These are phyloP conservation scores for Megaleporinus macrocephalus DNA, from an alignment of 2,113 vertebrate species.

Conservation along the genomic window DNA sequence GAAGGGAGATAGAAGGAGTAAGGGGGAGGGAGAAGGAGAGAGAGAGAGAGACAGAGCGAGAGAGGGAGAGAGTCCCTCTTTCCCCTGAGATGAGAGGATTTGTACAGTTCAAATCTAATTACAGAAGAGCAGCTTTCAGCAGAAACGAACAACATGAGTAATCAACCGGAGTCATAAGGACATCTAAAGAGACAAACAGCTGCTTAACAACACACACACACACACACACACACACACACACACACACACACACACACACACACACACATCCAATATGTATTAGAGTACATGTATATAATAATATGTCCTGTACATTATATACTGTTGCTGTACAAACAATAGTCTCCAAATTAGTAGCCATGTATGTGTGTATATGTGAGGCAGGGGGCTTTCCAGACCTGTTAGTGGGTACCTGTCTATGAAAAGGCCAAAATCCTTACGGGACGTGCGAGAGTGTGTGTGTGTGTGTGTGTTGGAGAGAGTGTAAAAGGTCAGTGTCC, in stretches of 20 bases:
- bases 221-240: too few relatives aligned
- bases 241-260: background rate
- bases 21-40: too few relatives aligned
- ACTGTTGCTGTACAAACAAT: too few relatives aligned
- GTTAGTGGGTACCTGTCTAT: background rate
- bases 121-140: background rate
- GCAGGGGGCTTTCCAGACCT: background rate
- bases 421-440: background rate
- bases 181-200: background rate
- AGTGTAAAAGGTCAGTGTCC: constrained; percentile 42
- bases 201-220: background rate
- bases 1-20: too few relatives aligned
- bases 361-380: background rate
- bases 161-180: background rate
- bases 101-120: background rate
- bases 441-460: background rate
- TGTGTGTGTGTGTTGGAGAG: background rate
- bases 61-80: background rate
- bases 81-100: background rate
- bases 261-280: too few relatives aligned
- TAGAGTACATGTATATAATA: too few relatives aligned
- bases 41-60: background rate
- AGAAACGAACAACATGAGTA: background rate
- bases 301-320: too few relatives aligned
- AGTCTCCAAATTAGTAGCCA: too few relatives aligned